phyloP scores from a whole-genome alignment of 2,797 vertebrate genomes.

The Helicolenus hilgendorfi region DNA sequence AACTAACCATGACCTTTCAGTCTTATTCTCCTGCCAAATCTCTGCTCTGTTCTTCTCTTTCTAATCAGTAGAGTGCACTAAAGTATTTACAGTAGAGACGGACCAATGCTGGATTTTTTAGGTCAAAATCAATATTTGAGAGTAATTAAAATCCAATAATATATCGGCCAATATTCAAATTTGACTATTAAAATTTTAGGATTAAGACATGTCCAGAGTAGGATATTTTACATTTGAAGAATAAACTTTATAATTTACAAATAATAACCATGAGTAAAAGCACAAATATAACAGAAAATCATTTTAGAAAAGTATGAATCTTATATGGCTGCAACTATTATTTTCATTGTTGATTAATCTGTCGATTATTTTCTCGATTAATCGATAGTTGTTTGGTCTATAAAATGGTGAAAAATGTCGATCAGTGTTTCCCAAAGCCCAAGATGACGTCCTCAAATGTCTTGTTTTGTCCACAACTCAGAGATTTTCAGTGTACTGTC shows the following conservation, averaged over 20 bases:
- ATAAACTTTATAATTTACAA: background rate
- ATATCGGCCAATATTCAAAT: background rate
- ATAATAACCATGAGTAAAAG: background rate
- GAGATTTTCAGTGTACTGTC: too few relatives aligned
- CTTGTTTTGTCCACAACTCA: too few relatives aligned
- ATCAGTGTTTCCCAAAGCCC: too few relatives aligned
- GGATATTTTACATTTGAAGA: background rate
- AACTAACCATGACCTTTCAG: conserved; percentile 54
- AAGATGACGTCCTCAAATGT: too few relatives aligned
- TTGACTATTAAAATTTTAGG: background rate
- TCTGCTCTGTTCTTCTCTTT: conserved; percentile 25
- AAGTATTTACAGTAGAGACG: conserved; percentile 3
- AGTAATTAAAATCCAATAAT: background rate
- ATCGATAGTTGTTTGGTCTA: too few relatives aligned
- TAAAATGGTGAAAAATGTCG: too few relatives aligned
- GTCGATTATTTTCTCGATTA: too few relatives aligned
- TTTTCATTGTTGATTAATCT: too few relatives aligned
- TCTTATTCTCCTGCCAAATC: conserved; percentile 4
- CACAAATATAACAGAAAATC: background rate
- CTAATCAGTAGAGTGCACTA: conserved; percentile 18
- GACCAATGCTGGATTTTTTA: background rate
- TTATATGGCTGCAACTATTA: too few relatives aligned
- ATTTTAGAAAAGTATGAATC: background rate
- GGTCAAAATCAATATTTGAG: background rate
- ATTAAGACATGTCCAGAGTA: background rate